Conservation (phyloP, 23 tunicate genomes). For the Aplidium turbinatum region DNA sequence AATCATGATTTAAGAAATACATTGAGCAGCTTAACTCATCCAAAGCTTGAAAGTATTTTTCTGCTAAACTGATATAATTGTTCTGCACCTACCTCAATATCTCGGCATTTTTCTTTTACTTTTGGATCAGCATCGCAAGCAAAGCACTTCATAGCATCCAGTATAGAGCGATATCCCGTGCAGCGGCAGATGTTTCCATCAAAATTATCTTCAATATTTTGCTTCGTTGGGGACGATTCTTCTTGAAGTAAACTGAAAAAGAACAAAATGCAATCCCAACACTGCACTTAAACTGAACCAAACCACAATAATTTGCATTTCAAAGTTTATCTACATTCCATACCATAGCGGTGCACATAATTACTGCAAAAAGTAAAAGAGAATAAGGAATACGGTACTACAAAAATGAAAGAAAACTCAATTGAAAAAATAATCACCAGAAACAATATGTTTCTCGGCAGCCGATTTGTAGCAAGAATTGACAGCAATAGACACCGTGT, state of each 20-base stretch:
- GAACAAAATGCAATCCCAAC: too few species aligned
- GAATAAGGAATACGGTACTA: too few species aligned
- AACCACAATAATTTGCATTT: slow-evolving; percentile 3
- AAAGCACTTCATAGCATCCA: slow-evolving; percentile 86
- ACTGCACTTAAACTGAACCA: too few species aligned
- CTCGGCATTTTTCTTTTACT: slow-evolving; percentile 34
- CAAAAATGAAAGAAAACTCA: too few species aligned
- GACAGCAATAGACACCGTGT: too few species aligned
- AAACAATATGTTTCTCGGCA: too few species aligned
- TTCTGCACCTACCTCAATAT: slow-evolving; percentile 59
- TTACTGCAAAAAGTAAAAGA: too few species aligned
- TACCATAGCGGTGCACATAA: too few species aligned
- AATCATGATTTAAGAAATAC: neutral
- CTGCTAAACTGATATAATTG: neutral
- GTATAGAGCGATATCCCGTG: slow-evolving; percentile 74
- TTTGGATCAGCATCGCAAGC: slow-evolving; percentile 63
- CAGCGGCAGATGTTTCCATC: slow-evolving; percentile 93
- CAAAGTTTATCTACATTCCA: too few species aligned
- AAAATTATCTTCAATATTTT: slow-evolving; percentile 64
- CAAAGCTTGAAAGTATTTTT: neutral
- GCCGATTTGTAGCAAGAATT: too few species aligned
- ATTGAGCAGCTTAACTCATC: neutral
- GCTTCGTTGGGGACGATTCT: slow-evolving; percentile 47
- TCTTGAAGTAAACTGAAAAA: slow-evolving; percentile 46
- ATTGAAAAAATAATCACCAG: too few species aligned